A percentile compares a stretch with the other conserved stretches of the same genome.
phyloP scores from a whole-genome alignment of 1,140 invertebrate genomes.

The Heliothis subflexa region DNA sequence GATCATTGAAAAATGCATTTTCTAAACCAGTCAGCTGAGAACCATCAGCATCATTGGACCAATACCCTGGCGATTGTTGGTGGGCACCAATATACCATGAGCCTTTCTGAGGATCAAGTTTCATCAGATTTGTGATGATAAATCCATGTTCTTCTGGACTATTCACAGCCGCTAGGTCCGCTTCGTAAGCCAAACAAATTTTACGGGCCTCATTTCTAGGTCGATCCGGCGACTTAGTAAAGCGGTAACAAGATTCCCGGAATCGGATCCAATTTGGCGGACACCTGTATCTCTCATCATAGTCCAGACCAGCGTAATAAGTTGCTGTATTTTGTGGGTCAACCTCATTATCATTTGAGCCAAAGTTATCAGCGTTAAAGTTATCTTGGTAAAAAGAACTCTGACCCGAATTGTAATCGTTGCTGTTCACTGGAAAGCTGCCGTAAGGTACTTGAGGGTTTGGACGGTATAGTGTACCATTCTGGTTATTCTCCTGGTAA shows the following conservation, averaged over 20 bases:
- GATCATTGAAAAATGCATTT: slow-evolving; percentile 91
- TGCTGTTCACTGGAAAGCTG: slow-evolving; percentile 73
- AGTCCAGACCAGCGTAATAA: slow-evolving; percentile 78
- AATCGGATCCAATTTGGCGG: slow-evolving; percentile 93
- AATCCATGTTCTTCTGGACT: slow-evolving; percentile 95
- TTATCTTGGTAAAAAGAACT: slow-evolving; percentile 80
- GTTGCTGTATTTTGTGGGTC: slow-evolving; percentile 75
- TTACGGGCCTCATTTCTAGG: slow-evolving; percentile 92
- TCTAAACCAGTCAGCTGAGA: slow-evolving; percentile 92
- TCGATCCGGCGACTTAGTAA: slow-evolving; percentile 94
- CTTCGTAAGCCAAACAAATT: slow-evolving; percentile 93
- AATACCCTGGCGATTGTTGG: slow-evolving; percentile 91
- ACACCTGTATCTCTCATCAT: slow-evolving; percentile 88
- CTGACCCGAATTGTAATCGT: slow-evolving; percentile 71
- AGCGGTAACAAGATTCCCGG: slow-evolving; percentile 93
- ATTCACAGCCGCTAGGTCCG: slow-evolving; percentile 93
- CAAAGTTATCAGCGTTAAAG: slow-evolving; percentile 70
- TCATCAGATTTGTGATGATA: slow-evolving; percentile 91
- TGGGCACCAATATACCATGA: slow-evolving; percentile 94
- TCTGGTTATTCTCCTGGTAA: slow-evolving; percentile 66
- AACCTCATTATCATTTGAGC: slow-evolving; percentile 73
- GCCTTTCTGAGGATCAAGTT: slow-evolving; percentile 93
- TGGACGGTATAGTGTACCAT: slow-evolving; percentile 67
- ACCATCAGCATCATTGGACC: slow-evolving; percentile 94
- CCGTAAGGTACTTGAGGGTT: slow-evolving; percentile 77